Evolutionary conservation across 2,113 vertebrate genomes (phyloP).

Genomic region (Pelecanus crispus): DNA sequence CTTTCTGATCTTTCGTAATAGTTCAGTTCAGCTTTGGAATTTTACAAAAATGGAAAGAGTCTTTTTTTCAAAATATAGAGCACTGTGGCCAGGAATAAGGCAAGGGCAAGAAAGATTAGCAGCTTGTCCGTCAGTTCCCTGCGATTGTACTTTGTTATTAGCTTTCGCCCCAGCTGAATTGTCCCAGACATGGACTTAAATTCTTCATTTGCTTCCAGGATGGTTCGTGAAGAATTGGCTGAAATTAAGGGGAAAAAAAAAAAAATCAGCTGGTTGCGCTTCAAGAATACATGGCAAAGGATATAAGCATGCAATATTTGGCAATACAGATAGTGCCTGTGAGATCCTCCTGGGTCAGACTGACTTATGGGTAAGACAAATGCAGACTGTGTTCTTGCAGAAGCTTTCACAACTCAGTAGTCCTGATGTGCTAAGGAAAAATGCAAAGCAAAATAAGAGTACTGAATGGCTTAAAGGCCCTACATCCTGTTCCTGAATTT

Average conservation of each 20-base stretch:
- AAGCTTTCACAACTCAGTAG: neutral
- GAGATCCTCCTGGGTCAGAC: neutral
- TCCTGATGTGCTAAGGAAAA: neutral
- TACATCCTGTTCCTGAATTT: neutral
- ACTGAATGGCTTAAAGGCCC: neutral
- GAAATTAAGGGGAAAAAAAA: conserved; percentile 6
- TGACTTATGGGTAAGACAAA: neutral
- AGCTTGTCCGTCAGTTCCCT: conserved; percentile 94
- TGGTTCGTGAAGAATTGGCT: conserved; percentile 92
- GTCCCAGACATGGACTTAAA: conserved; percentile 97
- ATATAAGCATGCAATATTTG: neutral
- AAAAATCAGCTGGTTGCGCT: neutral
- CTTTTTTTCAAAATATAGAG: conserved; percentile 97
- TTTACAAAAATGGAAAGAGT: conserved; percentile 89
- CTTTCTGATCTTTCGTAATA: neutral
- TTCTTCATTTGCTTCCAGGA: conserved; percentile 92
- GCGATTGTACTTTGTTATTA: conserved; percentile 97
- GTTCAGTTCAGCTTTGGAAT: neutral
- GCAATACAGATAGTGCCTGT: neutral
- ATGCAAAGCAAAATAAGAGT: neutral
- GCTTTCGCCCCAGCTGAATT: conserved; percentile 92
- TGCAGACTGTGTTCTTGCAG: neutral
- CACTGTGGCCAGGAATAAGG: conserved; percentile 92
- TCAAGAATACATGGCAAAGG: neutral
- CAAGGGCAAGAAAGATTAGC: conserved; percentile 92